Evolutionary conservation across 2,797 vertebrate species (phyloP).

Genomic region (Diceros bicornis): DNA sequence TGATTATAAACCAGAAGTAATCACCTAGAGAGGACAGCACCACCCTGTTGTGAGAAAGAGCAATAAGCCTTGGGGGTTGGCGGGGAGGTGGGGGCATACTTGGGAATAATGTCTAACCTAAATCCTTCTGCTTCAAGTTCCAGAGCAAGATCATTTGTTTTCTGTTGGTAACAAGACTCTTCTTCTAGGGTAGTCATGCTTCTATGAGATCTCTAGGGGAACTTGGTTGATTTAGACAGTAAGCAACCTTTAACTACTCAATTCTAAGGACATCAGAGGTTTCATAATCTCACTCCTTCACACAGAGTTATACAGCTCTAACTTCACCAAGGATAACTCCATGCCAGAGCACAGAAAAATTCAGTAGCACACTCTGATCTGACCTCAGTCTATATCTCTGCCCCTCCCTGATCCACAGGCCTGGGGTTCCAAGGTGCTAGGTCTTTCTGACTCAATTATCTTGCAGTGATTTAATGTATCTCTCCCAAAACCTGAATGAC

Average conservation of each 20-base stretch:
- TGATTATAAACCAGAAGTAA: conserved; percentile 5
- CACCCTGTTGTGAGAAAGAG: background rate
- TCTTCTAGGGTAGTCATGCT: background rate
- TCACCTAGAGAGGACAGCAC: background rate
- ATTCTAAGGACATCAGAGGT: background rate
- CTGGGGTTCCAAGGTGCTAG: background rate
- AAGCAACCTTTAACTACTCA: background rate
- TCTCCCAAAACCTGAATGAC: background rate
- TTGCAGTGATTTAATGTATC: background rate
- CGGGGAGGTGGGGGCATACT: background rate
- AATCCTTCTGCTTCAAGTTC: background rate
- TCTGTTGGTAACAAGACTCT: background rate
- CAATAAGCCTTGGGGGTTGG: background rate
- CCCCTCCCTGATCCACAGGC: background rate
- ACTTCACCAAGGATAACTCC: conserved; percentile 15
- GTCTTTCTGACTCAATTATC: background rate
- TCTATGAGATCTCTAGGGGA: background rate
- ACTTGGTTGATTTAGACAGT: background rate
- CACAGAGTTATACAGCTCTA: background rate
- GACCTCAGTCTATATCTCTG: background rate
- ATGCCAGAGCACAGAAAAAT: conserved; percentile 18
- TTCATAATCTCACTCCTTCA: conserved; percentile 43
- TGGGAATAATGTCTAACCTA: background rate
- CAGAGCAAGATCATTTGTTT: background rate
- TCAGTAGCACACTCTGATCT: conserved; percentile 5